Evolutionary conservation across 2,113 vertebrate genomes (phyloP).

Genomic region (Shinisaurus crocodilurus): DNA sequence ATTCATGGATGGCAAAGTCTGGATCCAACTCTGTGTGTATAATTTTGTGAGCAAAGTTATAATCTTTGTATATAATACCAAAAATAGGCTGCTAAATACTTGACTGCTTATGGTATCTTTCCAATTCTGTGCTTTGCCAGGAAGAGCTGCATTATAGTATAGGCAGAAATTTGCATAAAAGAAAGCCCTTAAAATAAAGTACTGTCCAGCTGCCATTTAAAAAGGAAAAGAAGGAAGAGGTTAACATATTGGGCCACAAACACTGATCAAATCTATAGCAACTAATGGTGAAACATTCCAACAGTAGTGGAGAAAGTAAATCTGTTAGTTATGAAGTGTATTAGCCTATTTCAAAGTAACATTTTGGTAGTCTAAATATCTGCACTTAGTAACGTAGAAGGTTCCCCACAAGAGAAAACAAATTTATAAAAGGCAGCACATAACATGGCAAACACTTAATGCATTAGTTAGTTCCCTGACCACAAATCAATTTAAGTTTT

Average conservation of each 20-base stretch:
- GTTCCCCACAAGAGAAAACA: slow-evolving; percentile 40
- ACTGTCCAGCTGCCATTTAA: slow-evolving; percentile 5
- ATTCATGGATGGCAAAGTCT: background rate
- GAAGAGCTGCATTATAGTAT: background rate
- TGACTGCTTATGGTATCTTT: background rate
- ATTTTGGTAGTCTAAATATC: slow-evolving; percentile 34
- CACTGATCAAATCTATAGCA: background rate
- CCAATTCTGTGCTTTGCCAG: slow-evolving; percentile 11
- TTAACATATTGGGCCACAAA: slow-evolving; percentile 15
- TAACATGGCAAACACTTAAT: slow-evolving; percentile 26
- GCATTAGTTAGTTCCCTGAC: slow-evolving; percentile 16
- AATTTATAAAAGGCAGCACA: slow-evolving; percentile 41
- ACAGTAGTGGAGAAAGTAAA: slow-evolving; percentile 6
- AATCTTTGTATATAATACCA: slow-evolving; percentile 22
- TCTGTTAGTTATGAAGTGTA: slow-evolving; percentile 1
- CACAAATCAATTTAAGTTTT: slow-evolving; percentile 41
- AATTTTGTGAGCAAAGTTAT: slow-evolving; percentile 23
- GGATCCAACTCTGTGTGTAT: background rate
- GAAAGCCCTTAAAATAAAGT: slow-evolving; percentile 14
- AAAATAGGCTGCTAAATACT: background rate
- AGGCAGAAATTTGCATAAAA: background rate
- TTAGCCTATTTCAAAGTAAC: slow-evolving; percentile 14
- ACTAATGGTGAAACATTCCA: slow-evolving; percentile 17
- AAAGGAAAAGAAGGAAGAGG: slow-evolving; percentile 27
- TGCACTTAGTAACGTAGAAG: slow-evolving; percentile 2